phyloP scores from a whole-genome alignment of 2,888 invertebrate genomes.

The Helobdella robusta region DNA sequence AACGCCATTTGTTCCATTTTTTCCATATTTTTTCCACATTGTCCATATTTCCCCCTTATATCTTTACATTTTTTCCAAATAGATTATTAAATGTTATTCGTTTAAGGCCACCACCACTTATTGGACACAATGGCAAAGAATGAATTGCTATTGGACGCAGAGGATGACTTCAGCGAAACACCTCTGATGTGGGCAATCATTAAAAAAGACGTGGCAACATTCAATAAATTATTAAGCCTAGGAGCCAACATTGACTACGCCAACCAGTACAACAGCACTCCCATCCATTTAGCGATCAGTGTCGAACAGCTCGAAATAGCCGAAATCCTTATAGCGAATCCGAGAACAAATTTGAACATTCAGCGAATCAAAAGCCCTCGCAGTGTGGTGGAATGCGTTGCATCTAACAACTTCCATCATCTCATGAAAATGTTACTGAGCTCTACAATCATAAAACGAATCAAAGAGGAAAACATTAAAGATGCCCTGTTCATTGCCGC shows the following conservation, averaged over 20 bases:
- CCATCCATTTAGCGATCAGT: constrained; percentile 9
- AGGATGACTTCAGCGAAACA: constrained; percentile 8
- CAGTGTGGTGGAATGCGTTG: constrained; percentile 22
- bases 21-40: too few species aligned
- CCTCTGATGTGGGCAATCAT: constrained; percentile 22
- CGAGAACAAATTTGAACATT: constrained; percentile 18
- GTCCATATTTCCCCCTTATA: too few species aligned
- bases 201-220: background rate
- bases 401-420: background rate
- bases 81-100: too few species aligned
- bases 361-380: constrained; percentile 27
- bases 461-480: constrained; percentile 9
- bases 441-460: background rate
- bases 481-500: constrained; percentile 27
- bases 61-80: too few species aligned
- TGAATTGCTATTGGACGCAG: constrained; percentile 1
- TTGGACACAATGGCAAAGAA: background rate
- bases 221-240: constrained; percentile 4
- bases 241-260: background rate
- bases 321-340: background rate
- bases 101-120: constrained; percentile 11
- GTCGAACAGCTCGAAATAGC: constrained; percentile 15
- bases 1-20: too few species aligned
- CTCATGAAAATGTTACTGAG: constrained; percentile 23
- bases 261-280: constrained; percentile 5